phyloP scores from a whole-genome alignment of 2,888 invertebrate species.

The Steinernema scapterisci region DNA sequence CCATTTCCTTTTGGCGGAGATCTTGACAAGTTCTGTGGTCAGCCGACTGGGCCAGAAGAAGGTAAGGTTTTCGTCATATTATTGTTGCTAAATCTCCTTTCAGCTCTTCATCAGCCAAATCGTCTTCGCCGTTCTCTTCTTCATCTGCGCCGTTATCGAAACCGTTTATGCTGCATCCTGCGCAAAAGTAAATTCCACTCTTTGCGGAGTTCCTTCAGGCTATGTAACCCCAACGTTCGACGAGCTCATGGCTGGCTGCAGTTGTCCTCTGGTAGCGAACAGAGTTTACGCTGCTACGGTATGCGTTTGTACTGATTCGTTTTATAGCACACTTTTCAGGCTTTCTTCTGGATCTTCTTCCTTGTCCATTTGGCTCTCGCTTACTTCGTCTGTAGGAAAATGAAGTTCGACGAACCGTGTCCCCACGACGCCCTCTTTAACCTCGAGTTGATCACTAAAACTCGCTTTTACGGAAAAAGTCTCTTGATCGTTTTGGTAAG shows the following conservation, averaged over 20 bases:
- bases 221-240: neutral
- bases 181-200: neutral
- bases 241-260: neutral
- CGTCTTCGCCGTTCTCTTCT: neutral
- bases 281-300: constrained; percentile 3
- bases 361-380: neutral
- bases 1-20: neutral
- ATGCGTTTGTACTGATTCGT: neutral
- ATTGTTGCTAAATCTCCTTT: neutral
- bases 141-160: constrained; percentile 14
- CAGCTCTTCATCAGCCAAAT: neutral
- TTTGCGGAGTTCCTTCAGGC: neutral
- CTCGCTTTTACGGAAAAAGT: neutral
- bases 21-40: neutral
- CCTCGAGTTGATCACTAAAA: neutral
- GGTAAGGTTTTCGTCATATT: neutral
- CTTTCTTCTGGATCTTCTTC: constrained; percentile 12
- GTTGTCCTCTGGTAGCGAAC: neutral
- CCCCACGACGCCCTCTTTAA: neutral
- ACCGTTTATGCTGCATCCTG: neutral
- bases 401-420: neutral
- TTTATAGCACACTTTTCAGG: neutral
- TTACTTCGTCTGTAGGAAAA: neutral
- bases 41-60: neutral
- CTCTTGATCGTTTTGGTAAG: neutral